Base-by-base conservation (phyloP, 2,888 invertebrate species). In the Tillus elongatus region DNA sequence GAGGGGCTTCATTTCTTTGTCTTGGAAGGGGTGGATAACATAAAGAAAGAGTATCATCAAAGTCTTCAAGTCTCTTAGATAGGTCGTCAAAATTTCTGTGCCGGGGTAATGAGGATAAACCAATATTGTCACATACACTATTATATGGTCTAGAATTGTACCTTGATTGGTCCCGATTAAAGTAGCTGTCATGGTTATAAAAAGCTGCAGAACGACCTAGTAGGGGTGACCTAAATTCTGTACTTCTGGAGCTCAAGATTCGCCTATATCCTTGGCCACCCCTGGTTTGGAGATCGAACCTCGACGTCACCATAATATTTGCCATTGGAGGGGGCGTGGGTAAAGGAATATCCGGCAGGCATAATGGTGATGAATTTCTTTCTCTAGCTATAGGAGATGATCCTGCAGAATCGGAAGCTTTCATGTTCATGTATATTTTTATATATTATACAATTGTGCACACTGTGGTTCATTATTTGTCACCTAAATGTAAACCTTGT, bases 301-400 rank as follows among this genome's bases (percentile, higher is more conserved):
- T 52, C 29, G 63, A 63, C 9, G 61, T 61, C 54, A 59, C 51
- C 52, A 61, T 59, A 33, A 65, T 58, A 40, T 65, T 63, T 16
- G 60, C 60, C 65, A 65, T 65, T 11, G 65, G 65, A 15, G 65
- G 65, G 13, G 64, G 64, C 10, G 64, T 61, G 8, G 64, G 63
- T 8, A 63, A 52, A 3, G 64, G 64, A 33, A 65, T 40, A 46
- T 65, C 64, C 1, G 60, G 53, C 39, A 58, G 43, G 36, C 54
- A 56, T 11, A 55, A 47, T 30, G 58, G 56, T 13, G 54, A 53
- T 14, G 50, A 32, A 36, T 46, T 46, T 40, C 41, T 30, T 39
- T 43, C 32, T 39, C 41, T 27, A 33, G 28, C n/a, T n/a, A n/a
- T n/a, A n/a, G n/a, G n/a, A n/a, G n/a, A n/a, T 24, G 42, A 37